Evolutionary conservation across 2,888 invertebrate species (phyloP).

Genomic region (Rhynchonema sp.): DNA sequence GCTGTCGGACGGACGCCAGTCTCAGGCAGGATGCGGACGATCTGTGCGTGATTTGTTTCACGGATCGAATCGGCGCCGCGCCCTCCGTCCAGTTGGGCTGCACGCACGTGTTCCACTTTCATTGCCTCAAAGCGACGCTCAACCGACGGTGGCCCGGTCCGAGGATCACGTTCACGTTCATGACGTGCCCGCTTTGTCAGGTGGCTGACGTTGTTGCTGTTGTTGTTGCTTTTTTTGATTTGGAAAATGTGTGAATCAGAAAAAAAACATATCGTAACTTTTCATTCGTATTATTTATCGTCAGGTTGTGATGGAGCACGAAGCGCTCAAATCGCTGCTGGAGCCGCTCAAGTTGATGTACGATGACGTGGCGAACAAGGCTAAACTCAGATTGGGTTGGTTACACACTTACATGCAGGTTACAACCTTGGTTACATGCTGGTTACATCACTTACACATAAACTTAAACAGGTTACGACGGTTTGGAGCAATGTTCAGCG

Average conservation of each 20-base stretch:
- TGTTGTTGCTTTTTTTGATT: too few species aligned
- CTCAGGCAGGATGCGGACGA: conserved; percentile 90
- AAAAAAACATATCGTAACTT: too few species aligned
- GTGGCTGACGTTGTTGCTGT: too few species aligned
- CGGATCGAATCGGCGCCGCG: conserved; percentile 80
- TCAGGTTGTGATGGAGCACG: not conserved
- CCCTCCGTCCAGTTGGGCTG: conserved; percentile 66
- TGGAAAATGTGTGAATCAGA: too few species aligned
- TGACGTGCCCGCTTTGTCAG: conserved; percentile 88
- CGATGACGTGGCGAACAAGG: not conserved
- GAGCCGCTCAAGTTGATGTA: not conserved
- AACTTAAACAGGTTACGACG: too few species aligned
- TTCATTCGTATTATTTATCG: not conserved
- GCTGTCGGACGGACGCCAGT: conserved; percentile 17
- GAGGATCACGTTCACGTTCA: conserved; percentile 84
- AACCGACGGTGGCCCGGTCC: conserved; percentile 80
- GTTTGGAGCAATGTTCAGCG: conserved; percentile 43
- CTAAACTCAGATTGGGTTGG: not conserved
- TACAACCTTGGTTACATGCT: too few species aligned
- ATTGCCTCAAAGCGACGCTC: conserved; percentile 67
- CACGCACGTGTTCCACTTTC: conserved; percentile 84
- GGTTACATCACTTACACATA: too few species aligned
- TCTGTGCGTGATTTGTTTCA: conserved; percentile 98
- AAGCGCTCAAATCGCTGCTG: not conserved
- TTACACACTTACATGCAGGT: too few species aligned